Evolutionary conservation across 1,140 invertebrate genomes (phyloP).

Genomic region (Octopus sinensis): DNA sequence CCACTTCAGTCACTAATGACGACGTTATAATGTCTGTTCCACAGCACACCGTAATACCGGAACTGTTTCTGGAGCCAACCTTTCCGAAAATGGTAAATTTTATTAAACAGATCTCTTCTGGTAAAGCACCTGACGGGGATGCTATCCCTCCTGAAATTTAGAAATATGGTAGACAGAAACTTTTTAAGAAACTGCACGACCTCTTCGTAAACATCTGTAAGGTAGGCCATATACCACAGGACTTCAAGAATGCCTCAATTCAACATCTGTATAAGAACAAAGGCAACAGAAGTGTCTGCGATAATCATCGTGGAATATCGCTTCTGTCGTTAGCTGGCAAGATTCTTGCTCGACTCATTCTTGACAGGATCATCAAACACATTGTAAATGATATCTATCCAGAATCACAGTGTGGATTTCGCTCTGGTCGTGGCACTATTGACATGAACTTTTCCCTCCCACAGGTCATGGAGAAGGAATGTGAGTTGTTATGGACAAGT

Average conservation of each 20-base stretch:
- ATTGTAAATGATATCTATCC: no score
- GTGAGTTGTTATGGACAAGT: constrained; percentile 26
- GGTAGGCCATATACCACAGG: constrained; percentile 14
- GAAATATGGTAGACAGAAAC: constrained; percentile 17
- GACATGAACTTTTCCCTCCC: no score
- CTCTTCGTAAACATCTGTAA: constrained; percentile 11
- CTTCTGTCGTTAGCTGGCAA: no score
- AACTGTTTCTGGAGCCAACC: no score
- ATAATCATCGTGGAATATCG: no score
- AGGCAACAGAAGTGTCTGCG: constrained; percentile 10
- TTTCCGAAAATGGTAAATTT: constrained; percentile 16
- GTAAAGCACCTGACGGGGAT: constrained; percentile 20
- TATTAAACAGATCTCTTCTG: constrained; percentile 21
- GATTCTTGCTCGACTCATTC: no score
- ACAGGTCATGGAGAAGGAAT: constrained; percentile 20
- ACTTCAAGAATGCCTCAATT: constrained; percentile 27
- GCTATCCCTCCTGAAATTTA: constrained; percentile 23
- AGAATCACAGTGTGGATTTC: background rate
- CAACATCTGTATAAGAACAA: constrained; percentile 24
- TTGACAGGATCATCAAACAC: no score
- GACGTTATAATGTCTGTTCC: background rate
- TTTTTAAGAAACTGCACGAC: background rate
- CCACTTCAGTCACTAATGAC: background rate
- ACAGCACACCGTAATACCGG: no score
- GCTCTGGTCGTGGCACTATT: background rate